These are phyloP conservation scores for Phaedon cochleariae DNA, from an alignment of 2,888 invertebrate species.

Conservation along the genomic window DNA sequence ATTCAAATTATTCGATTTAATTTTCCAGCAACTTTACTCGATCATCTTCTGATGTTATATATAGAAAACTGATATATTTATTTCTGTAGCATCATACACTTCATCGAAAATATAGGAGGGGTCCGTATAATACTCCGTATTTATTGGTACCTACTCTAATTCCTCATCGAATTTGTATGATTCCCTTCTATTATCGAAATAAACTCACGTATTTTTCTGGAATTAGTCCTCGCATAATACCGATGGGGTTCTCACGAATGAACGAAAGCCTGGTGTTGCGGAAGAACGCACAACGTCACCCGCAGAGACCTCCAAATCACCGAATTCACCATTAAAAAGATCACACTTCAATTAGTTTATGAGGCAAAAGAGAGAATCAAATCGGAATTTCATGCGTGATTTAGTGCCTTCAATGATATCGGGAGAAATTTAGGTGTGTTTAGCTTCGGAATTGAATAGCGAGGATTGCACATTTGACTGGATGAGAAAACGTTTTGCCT, in stretches of 20 bases:
- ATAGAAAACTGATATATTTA: too few species aligned
- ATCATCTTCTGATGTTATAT: too few species aligned
- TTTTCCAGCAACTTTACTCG: too few species aligned
- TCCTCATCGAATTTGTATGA: too few species aligned
- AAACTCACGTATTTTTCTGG: conserved; percentile 40
- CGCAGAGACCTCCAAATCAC: conserved; percentile 54
- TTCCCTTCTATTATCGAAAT: conserved; percentile 20
- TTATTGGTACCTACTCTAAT: too few species aligned
- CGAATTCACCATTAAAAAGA: conserved; percentile 52
- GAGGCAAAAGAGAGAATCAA: conserved; percentile 43
- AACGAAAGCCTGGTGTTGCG: conserved; percentile 55
- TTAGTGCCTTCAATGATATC: conserved; percentile 30
- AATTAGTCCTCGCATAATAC: conserved; percentile 33
- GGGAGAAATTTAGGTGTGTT: conserved; percentile 35
- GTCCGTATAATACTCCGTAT: too few species aligned
- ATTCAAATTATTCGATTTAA: too few species aligned
- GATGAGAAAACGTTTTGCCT: conserved; percentile 16
- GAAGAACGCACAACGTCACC: conserved; percentile 56
- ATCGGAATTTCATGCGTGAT: conserved; percentile 42
- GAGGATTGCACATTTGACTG: conserved; percentile 19
- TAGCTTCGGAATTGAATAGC: conserved; percentile 16
- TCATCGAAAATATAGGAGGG: too few species aligned
- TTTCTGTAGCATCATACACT: too few species aligned
- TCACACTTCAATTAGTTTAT: conserved; percentile 56
- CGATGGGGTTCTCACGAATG: conserved; percentile 55